Evolutionary conservation across 2,888 invertebrate species (phyloP).

Genomic region (Pseudococcus jackbeardsleyi): DNA sequence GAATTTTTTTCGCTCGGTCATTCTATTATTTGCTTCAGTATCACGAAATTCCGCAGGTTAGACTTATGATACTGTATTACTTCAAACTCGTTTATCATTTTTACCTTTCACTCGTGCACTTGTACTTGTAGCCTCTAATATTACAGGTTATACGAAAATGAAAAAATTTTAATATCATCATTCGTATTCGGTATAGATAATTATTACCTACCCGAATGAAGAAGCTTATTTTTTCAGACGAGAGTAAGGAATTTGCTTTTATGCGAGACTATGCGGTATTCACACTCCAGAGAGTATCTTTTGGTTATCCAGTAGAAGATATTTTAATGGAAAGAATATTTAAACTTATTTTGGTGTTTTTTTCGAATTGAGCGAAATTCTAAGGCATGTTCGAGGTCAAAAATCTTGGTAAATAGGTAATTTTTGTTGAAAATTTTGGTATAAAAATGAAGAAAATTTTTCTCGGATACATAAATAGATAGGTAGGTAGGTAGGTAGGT

Average conservation of each 20-base stretch:
- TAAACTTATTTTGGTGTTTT: no score
- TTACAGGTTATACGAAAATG: neutral
- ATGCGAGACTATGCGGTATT: neutral
- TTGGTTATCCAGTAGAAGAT: neutral
- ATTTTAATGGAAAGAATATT: no score
- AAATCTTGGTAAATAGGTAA: no score
- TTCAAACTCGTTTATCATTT: constrained; percentile 5
- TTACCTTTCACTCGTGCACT: neutral
- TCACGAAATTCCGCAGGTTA: neutral
- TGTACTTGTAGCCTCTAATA: neutral
- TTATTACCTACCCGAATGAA: neutral
- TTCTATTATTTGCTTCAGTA: constrained; percentile 3
- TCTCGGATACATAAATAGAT: no score
- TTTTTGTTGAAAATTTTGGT: no score
- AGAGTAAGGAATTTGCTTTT: neutral
- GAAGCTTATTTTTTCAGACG: neutral
- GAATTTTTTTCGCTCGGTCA: neutral
- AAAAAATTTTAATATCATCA: neutral
- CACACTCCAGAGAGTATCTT: neutral
- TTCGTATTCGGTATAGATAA: neutral
- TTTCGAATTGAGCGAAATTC: no score
- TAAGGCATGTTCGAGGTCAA: no score
- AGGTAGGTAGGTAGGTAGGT: no score
- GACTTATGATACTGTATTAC: neutral
- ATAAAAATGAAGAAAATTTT: no score